Conservation (phyloP, 2,888 invertebrate genomes). For the Lamellibrachia columna region DNA sequence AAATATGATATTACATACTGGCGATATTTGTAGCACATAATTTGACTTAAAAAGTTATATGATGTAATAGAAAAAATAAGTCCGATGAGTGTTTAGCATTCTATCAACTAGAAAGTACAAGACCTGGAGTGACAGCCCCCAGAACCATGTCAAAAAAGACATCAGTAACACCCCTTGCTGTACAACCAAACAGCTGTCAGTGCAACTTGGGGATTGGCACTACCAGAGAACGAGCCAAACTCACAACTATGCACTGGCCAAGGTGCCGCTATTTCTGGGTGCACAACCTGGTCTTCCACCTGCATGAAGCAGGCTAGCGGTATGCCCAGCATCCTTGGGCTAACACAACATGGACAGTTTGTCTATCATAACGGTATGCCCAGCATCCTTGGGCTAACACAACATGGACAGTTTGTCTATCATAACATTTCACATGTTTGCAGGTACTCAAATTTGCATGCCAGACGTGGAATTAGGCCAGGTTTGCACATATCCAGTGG, state of each 20-base stretch:
- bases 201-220: slow-evolving; percentile 10
- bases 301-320: background rate
- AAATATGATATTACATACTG: no score
- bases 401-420: background rate
- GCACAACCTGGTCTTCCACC: background rate
- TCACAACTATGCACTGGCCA: background rate
- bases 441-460: background rate
- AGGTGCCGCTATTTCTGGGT: background rate
- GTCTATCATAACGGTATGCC: background rate
- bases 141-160: background rate
- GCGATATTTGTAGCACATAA: no score
- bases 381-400: background rate
- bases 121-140: background rate
- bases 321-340: background rate
- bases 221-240: background rate
- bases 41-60: no score
- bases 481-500: background rate
- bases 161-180: background rate
- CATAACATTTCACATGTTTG: background rate
- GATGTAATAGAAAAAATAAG: no score
- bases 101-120: background rate
- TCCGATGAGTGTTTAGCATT: background rate
- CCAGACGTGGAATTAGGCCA: background rate
- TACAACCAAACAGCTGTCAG: background rate
- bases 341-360: background rate